A percentile compares a stretch with the other conserved stretches of the same genome.
Conservation (phyloP, 2,113 vertebrate species). For the Lanius ludovicianus region DNA sequence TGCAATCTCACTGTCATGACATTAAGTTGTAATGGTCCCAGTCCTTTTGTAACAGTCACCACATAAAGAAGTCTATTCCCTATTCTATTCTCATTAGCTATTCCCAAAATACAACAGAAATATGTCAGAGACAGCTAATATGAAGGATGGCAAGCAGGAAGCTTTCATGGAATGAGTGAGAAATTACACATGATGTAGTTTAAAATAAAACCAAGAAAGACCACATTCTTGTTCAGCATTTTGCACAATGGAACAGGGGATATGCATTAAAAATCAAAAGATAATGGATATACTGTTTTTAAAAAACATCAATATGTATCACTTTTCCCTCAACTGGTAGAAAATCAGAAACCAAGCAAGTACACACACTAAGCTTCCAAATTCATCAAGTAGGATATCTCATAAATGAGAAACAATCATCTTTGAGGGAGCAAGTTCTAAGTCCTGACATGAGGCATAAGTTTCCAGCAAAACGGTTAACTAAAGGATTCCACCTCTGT, state of each 20-base stretch:
- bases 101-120: neutral
- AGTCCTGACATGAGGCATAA: neutral
- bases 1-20: neutral
- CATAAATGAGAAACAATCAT: neutral
- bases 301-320: neutral
- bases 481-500: neutral
- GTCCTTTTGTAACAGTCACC: neutral
- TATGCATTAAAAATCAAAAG: neutral
- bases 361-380: neutral
- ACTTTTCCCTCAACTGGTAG: neutral
- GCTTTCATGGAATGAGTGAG: neutral
- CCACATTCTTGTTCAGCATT: neutral
- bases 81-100: neutral
- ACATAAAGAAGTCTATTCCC: neutral
- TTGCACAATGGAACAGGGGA: neutral
- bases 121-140: neutral
- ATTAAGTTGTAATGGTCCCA: neutral
- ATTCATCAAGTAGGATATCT: neutral
- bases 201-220: neutral
- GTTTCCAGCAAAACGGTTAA: neutral
- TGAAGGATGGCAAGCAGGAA: neutral
- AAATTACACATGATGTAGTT: neutral
- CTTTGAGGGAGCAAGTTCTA: neutral
- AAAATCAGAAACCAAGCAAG: neutral
- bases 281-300: neutral